Percentiles rank a stretch among this genome's conserved stretches.
These are phyloP conservation scores for Brachyptera putata DNA, from an alignment of 2,888 invertebrate species.

Conservation along the genomic window DNA sequence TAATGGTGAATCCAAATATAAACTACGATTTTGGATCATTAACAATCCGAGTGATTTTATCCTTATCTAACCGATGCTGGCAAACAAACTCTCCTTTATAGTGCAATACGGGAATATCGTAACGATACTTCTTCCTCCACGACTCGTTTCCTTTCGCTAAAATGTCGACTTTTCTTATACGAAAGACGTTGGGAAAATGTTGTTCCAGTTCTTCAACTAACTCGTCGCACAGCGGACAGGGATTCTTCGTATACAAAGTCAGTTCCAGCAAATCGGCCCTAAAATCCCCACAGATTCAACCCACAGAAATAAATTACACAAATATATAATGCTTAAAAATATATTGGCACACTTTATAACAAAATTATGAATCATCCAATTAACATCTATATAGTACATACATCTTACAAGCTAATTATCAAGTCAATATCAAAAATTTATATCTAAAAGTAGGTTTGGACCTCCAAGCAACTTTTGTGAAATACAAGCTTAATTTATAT, in stretches of 20 bases:
- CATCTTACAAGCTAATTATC: constrained; percentile 10
- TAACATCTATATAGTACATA: no score
- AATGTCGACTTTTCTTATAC: constrained; percentile 72
- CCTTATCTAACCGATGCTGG: constrained; percentile 67
- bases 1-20: no score
- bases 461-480: no score
- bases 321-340: neutral
- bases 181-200: constrained; percentile 55
- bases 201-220: constrained; percentile 51
- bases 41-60: no score
- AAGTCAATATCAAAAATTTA: neutral
- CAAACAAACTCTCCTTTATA: constrained; percentile 77
- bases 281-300: neutral
- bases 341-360: constrained; percentile 9
- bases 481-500: no score
- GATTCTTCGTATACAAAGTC: constrained; percentile 77
- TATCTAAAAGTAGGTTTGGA: no score
- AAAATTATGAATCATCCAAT: constrained; percentile 29
- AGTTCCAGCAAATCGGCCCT: constrained; percentile 48
- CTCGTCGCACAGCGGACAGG: constrained; percentile 78
- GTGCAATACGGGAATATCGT: constrained; percentile 86
- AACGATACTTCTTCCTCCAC: constrained; percentile 68
- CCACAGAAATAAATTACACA: neutral
- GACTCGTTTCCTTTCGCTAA: constrained; percentile 65
- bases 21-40: no score